These are phyloP conservation scores for Stenolophus ochropezus DNA, from an alignment of 2,888 invertebrate genomes.

Conservation along the genomic window DNA sequence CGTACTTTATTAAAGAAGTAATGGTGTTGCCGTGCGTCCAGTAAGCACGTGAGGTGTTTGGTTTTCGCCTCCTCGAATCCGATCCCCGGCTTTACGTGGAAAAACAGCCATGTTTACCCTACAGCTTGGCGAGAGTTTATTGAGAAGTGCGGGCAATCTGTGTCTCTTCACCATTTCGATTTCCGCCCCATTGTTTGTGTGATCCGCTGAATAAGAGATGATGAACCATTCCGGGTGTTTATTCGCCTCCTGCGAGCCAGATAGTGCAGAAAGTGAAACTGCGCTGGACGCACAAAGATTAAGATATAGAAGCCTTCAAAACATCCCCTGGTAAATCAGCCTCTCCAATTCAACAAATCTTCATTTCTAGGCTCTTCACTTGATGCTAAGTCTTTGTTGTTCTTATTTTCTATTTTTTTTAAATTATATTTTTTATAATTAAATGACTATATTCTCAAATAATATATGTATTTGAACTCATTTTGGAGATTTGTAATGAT, in stretches of 20 bases:
- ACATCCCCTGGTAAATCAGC: neutral
- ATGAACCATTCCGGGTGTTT: slow-evolving; percentile 51
- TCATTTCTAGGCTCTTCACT: no score
- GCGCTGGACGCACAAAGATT: slow-evolving; percentile 2
- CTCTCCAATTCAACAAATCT: neutral
- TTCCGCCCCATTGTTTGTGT: slow-evolving; percentile 55
- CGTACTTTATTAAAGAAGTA: no score
- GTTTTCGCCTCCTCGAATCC: neutral
- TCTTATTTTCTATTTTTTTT: no score
- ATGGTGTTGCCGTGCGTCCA: no score
- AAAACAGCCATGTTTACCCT: slow-evolving; percentile 32
- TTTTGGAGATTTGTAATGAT: no score
- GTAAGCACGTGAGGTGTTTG: neutral
- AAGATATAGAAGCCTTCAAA: neutral
- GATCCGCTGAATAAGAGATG: slow-evolving; percentile 57
- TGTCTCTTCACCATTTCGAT: slow-evolving; percentile 49
- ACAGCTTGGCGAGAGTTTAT: slow-evolving; percentile 18
- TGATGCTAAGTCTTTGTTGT: no score
- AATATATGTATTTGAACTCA: no score
- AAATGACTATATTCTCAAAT: no score
- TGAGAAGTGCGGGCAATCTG: slow-evolving; percentile 39
- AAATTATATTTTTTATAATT: no score
- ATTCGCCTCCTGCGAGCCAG: slow-evolving; percentile 7
- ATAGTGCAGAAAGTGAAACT: slow-evolving; percentile 39
- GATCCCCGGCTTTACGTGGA: slow-evolving; percentile 17